Base-by-base conservation (phyloP, 2,888 invertebrate species). In the Caradrina clavipalpis region DNA sequence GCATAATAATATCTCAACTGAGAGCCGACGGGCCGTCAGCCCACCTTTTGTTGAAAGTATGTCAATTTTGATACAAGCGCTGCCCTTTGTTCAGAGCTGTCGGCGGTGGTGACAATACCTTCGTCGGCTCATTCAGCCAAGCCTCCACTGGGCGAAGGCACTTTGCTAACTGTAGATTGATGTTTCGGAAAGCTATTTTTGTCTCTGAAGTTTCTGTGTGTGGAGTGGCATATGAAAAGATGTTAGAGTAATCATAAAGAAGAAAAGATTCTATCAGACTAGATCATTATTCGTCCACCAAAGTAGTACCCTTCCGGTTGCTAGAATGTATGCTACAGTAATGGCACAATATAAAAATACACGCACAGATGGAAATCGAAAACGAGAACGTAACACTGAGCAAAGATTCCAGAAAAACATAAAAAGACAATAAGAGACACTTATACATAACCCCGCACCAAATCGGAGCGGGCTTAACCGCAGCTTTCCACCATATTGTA, bases 11-110 rank as follows among this genome's bases (percentile, higher is more conserved):
- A 80, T 66, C 70, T 65, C 57, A 63, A 69, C 75, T 56, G 49
- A 62, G 49, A 59, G 26, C 26, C 54, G 59, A 49, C 72, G 42
- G 56, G 42, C 61, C 61, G 69, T 31, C 72, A 66, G 54, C 64
- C 58, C 47, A 73, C 61, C 81, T 75, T 77, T 81, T 83, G 74
- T 80, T 65, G 19, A 70, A 80, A 81, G 78, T 83, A 50, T 83
- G 83, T 83, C 83, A 81, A 83, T 78, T 81, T 83, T 80, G 78
- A 81, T 69, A 77, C 83, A 72, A 81, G 78, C 74, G 65, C 54
- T 62, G 57, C 21, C 69, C 63, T 80, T 81, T 81, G 81, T 81
- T 69, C 49, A 13, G 45, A 71, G 65, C 73, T 69, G 64, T 63
- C 35, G 67, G 45, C 63, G 64, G 53, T 51, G 64, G 57, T 60